Evolutionary conservation across 1,140 invertebrate genomes (phyloP), one percentile per base, ranked within the genome.

Genomic region (Leptopilina boulardi): DNA sequence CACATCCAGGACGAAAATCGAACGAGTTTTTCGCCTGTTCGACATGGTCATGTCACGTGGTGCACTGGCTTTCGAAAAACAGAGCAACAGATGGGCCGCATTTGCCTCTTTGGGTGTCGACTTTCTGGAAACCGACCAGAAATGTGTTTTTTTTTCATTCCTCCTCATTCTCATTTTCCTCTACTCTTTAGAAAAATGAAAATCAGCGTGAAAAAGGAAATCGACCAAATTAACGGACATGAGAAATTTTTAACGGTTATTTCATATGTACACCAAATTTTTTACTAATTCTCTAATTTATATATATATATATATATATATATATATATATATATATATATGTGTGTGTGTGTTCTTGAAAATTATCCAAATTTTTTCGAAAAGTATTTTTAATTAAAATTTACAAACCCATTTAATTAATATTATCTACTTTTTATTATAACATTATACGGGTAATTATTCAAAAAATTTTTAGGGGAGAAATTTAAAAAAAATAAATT

Each of bases 61-160:
- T 66, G 56, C 56, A 30, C 56, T 26, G 56, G 56, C 56, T 66
- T 66, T 66, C 56, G 56, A 66, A 66, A 66, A 66, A 66, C 56
- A 66, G 56, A 66, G 56, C 56, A 66, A 66, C 56, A 66, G 56
- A 66, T 66, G 56, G 56, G 23, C 30, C 30, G 26, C 23, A n/a
- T 66, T 66, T 66, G 56, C 56, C 23, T n/a, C n/a, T 66, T 66
- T 66, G 56, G 56, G 56, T 66, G 56, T 66, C 56, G 56, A 66
- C 56, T 66, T 66, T 66, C 56, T 30, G 21, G 56, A 66, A 66
- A 66, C 56, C 21, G 56, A 26, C 23, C 23, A 3, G 56, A 66
- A 66, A 66, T 11, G 11, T 15, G 23, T 66, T 26, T 30, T 66
- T 66, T 66, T 15, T 66, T 30, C 54, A 0, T 19, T 21, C 19